Evolutionary conservation across 2,888 invertebrate genomes (phyloP).

Genomic region (Agonopterix heracliana): DNA sequence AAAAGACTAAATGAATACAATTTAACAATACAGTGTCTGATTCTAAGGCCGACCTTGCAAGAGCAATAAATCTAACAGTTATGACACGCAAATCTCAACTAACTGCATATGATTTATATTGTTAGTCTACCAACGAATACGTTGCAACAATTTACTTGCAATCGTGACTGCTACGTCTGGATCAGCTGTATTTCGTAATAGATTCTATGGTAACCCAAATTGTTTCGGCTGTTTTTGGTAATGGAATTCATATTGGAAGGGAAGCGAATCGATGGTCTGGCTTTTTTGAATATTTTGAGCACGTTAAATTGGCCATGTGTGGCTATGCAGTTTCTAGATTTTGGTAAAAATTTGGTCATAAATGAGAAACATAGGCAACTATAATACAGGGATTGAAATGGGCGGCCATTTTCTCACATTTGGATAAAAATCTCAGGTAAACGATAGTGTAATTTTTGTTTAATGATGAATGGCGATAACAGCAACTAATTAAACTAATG

Average conservation of each 20-base stretch:
- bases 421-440: too few relatives aligned
- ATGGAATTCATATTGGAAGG: constrained; percentile 35
- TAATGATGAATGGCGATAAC: too few relatives aligned
- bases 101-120: constrained; percentile 59
- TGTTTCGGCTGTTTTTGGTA: constrained; percentile 45
- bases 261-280: constrained; percentile 8
- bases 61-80: constrained; percentile 54
- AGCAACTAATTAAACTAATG: not conserved
- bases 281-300: constrained; percentile 2
- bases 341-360: too few relatives aligned
- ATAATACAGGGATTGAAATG: too few relatives aligned
- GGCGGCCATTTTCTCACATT: too few relatives aligned
- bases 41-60: constrained; percentile 47
- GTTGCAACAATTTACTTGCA: constrained; percentile 35
- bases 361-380: too few relatives aligned
- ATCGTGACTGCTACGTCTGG: constrained; percentile 17
- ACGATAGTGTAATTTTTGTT: too few relatives aligned
- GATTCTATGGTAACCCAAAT: constrained; percentile 30
- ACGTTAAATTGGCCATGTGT: too few relatives aligned
- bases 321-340: too few relatives aligned
- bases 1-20: not conserved
- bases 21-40: not conserved
- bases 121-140: constrained; percentile 27
- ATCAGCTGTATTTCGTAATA: constrained; percentile 25
- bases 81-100: constrained; percentile 65